Base-by-base conservation (phyloP, 2,797 vertebrate species). In the Sciurus carolinensis region DNA sequence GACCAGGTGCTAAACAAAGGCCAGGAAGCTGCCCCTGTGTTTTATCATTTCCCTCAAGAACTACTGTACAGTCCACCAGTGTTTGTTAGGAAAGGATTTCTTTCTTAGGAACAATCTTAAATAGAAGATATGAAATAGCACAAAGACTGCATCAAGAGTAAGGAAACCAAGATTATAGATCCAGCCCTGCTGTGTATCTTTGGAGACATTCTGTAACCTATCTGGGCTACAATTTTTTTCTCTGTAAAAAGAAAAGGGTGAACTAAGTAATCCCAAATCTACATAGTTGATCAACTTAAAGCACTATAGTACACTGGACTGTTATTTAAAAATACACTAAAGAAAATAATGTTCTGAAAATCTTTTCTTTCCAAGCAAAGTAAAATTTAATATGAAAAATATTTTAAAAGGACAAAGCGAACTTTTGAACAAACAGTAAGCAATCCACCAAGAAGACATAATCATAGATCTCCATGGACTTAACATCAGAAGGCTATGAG, bases 1-100 rank as follows among this genome's bases (percentile, higher is more conserved):
- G 93, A 77, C 91, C 87, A 24, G 6, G 5, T 77, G 79, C 69
- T 86, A 75, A 90, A 90, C 64, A 85, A 92, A 95, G 84, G 44
- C 85, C 67, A 75, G 39, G 87, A 87, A 82, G 39, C 14, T 42
- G 75, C 2, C 54, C 3, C 54, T 36, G n/a, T 67, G 36, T 62
- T 71, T 93, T n/a, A 17, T 26, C 22, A 39, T 64, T 66, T 62
- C 24, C 62, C 88, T 93, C 42, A n/a, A 71, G 64, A 81, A 94
- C 85, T 44, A 72, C 44, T 42, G 2, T 39, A 69, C 72, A 95
- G 62, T 18, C 24, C 20, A 93, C n/a, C 22, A 95, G 76, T 7
- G 85, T 87, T 71, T 69, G 11, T 44, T 75, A 14, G 67, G 33
- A 88, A 64, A 20, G 11, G 26, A 5, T 15, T 15, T 66, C 17